Evolutionary conservation across 2,888 invertebrate genomes (phyloP).

Genomic region (Cetonia aurata): DNA sequence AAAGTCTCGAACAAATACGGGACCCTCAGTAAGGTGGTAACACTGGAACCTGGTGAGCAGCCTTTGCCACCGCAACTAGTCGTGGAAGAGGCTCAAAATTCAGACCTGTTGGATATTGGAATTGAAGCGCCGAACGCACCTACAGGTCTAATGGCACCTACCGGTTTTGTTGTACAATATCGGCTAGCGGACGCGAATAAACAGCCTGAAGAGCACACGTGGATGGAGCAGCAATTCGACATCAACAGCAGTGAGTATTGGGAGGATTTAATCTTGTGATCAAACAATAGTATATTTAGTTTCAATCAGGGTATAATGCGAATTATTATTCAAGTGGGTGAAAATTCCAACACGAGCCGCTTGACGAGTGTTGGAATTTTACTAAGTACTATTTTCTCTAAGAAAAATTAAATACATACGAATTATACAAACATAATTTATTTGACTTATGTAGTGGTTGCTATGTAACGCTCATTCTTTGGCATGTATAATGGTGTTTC

Average conservation of each 20-base stretch:
- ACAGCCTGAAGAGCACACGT: slow-evolving; percentile 50
- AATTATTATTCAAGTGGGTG: no score
- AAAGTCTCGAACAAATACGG: slow-evolving; percentile 69
- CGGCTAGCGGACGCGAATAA: slow-evolving; percentile 8
- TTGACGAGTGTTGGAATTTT: no score
- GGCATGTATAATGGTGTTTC: no score
- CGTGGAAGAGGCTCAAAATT: slow-evolving; percentile 55
- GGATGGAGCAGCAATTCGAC: slow-evolving; percentile 53
- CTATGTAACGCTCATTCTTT: no score
- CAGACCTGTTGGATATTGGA: slow-evolving; percentile 57
- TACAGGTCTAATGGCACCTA: slow-evolving; percentile 57
- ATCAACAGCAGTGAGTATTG: slow-evolving; percentile 53
- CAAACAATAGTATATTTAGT: no score
- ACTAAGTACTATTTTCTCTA: no score
- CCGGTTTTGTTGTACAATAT: slow-evolving; percentile 24
- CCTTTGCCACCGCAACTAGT: slow-evolving; percentile 67
- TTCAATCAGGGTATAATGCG: no score
- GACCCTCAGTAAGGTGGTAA: slow-evolving; percentile 67
- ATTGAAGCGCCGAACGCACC: slow-evolving; percentile 56
- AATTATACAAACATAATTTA: no score
- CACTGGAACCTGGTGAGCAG: slow-evolving; percentile 69
- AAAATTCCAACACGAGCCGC: no score
- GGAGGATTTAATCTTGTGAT: background rate
- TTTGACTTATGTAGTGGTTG: no score
- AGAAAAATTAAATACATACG: no score